Percentiles rank a stretch among this genome's conserved stretches.
phyloP scores from a whole-genome alignment of 2,797 vertebrate genomes.

The Enteromius thamalakanensis region DNA sequence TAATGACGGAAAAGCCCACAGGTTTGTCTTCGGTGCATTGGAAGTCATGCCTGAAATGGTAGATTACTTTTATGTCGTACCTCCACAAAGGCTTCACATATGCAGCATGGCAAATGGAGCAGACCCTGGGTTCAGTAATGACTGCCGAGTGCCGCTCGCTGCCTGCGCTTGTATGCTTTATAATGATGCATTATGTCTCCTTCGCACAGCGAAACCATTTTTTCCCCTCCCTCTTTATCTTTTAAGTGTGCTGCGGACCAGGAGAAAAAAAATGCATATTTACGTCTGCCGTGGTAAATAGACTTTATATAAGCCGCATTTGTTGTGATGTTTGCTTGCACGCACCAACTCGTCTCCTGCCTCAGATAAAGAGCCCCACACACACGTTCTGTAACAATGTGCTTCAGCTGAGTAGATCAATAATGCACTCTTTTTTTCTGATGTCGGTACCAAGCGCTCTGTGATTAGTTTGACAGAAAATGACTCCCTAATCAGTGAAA shows the following conservation, averaged over 20 bases:
- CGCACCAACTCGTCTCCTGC: constrained; percentile 25
- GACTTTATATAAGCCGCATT: constrained; percentile 35
- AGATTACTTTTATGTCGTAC: constrained; percentile 49
- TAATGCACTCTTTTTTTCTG: constrained; percentile 66
- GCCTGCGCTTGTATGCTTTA: constrained; percentile 30
- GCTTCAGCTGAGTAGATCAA: constrained; percentile 61
- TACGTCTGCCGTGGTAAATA: constrained; percentile 39
- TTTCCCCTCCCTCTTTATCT: constrained; percentile 35
- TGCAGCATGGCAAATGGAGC: constrained; percentile 52
- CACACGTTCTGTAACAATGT: constrained; percentile 46
- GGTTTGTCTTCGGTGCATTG: constrained; percentile 53
- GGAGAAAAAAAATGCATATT: constrained; percentile 16
- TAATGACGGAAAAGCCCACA: constrained; percentile 56
- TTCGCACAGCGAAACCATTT: constrained; percentile 11
- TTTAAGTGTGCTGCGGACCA: constrained; percentile 10
- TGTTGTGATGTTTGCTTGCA: constrained; percentile 38
- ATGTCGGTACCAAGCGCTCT: constrained; percentile 59
- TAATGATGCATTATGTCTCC: constrained; percentile 48
- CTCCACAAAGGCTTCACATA: constrained; percentile 47
- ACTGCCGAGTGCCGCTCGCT: constrained; percentile 35
- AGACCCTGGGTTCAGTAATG: constrained; percentile 37
- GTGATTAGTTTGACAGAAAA: constrained; percentile 67
- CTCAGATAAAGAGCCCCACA: constrained; percentile 19
- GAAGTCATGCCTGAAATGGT: constrained; percentile 57
- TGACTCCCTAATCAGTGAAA: constrained; percentile 67